phyloP scores from a whole-genome alignment of 2,888 invertebrate species.

The Xanthorhoe spadicearia region DNA sequence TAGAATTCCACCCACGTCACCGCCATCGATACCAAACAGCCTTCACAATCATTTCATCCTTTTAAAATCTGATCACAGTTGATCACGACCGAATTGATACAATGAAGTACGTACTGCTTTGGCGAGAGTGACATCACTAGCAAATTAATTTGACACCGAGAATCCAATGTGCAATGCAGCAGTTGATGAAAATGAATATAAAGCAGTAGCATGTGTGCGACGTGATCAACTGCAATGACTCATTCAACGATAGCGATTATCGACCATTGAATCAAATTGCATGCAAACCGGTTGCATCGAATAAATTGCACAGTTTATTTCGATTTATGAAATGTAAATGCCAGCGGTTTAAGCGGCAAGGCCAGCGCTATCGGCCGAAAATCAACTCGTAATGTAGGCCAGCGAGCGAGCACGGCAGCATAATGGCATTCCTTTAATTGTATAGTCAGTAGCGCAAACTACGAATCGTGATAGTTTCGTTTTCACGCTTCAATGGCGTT shows the following conservation, averaged over 20 bases:
- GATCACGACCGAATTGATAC: neutral
- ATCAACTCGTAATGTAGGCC: conserved; percentile 80
- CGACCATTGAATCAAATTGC: conserved; percentile 67
- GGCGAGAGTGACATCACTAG: conserved; percentile 53
- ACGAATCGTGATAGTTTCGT: conserved; percentile 76
- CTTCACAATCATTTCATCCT: conserved; percentile 8
- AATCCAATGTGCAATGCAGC: conserved; percentile 35
- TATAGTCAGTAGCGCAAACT: conserved; percentile 65
- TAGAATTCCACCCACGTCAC: conserved; percentile 52
- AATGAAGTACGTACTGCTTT: neutral
- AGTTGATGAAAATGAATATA: conserved; percentile 55
- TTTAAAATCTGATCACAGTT: conserved; percentile 41
- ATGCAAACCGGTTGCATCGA: conserved; percentile 69
- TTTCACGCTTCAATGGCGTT: conserved; percentile 76
- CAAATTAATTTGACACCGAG: conserved; percentile 48
- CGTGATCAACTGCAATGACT: conserved; percentile 56
- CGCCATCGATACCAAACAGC: conserved; percentile 18
- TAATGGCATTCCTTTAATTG: conserved; percentile 70
- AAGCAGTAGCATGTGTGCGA: conserved; percentile 51
- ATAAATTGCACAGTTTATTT: conserved; percentile 70
- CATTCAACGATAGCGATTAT: conserved; percentile 58
- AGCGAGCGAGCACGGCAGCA: conserved; percentile 68
- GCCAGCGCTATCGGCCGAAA: conserved; percentile 76
- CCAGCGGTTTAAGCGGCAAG: conserved; percentile 73
- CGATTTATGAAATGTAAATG: conserved; percentile 76